phyloP scores from a whole-genome alignment of 37 sponge, comb jelly and placozoan genomes.

The Axinella damicornis region DNA sequence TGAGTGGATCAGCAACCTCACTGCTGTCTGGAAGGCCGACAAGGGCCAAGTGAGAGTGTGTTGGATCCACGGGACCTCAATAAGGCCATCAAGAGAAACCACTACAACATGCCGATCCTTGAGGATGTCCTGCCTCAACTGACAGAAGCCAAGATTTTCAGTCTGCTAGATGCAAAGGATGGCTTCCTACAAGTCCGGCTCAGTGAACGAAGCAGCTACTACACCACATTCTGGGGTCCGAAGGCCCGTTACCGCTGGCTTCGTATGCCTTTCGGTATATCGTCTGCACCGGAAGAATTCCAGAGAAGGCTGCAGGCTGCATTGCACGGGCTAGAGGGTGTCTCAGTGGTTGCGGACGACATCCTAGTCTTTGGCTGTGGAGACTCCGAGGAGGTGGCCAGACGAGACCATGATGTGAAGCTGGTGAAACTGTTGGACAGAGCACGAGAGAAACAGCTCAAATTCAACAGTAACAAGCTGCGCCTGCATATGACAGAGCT shows the following conservation, averaged over 20 bases:
- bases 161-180: slow-evolving; percentile 20
- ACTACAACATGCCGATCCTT: slow-evolving; percentile 31
- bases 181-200: slow-evolving; percentile 35
- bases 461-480: slow-evolving; percentile 22
- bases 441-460: slow-evolving; percentile 8
- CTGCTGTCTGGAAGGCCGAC: slow-evolving; percentile 25
- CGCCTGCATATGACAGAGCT: neutral
- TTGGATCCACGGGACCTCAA: slow-evolving; percentile 63
- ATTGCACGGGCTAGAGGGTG: slow-evolving; percentile 42
- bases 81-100: slow-evolving; percentile 44
- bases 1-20: slow-evolving; percentile 48
- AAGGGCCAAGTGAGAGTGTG: slow-evolving; percentile 54
- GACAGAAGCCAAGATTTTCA: slow-evolving; percentile 26
- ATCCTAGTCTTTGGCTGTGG: slow-evolving; percentile 38
- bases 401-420: slow-evolving; percentile 18
- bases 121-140: slow-evolving; percentile 41
- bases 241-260: slow-evolving; percentile 21
- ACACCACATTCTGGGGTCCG: slow-evolving; percentile 49
- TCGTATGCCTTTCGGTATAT: slow-evolving; percentile 40
- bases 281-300: slow-evolving; percentile 40
- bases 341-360: slow-evolving; percentile 38
- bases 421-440: slow-evolving; percentile 11
- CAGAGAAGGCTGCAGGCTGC: slow-evolving; percentile 13
- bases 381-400: slow-evolving; percentile 10
- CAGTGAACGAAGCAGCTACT: neutral